Evolutionary conservation across 2,888 invertebrate genomes (phyloP), one percentile per base, ranked within the genome.

Genomic region (Oegoconia quadripuncta): DNA sequence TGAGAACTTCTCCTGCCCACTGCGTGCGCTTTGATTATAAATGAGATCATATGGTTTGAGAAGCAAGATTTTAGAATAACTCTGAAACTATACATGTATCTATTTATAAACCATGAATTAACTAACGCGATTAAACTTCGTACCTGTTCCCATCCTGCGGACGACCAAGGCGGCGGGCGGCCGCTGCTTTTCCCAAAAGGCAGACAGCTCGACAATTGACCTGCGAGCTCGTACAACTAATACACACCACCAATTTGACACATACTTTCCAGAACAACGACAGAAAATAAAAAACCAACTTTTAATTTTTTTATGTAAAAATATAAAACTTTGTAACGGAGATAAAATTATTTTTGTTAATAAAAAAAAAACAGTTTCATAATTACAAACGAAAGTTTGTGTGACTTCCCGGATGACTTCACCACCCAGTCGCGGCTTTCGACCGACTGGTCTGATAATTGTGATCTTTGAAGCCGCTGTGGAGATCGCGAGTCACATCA

Each of bases 71-170:
- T n/a, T n/a, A n/a, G n/a, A 3, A 15, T 29, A 13, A 13, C 15
- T 14, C 8, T 9, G 9, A 8, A 29, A 29, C 13, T 13, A 14
- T 7, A 29, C 13, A 13, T 22, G 7, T 2, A 22, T 22, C 8
- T 22, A 22, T 22, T 22, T 2, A 22, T 22, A 22, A 2, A 9
- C 22, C 8, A 22, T 22, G 22, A 22, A 22, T 18, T 2, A 9
- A 13, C 8, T n/a, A n/a, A n/a, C n/a, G n/a, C n/a, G 4, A 20
- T 20, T 20, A 20, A 6, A 4, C 20, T 20, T 27, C 81, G 87
- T 70, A 93, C 93, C 92, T 90, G 92, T 92, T 55, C 92, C 92
- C 93, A 93, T 93, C 69, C 92, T 93, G 65, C 91, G 91, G 76
- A 90, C 89, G 55, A 83, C 77, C 75, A 75, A 80, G 81, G 87